These are phyloP conservation scores for Hiodon alosoides DNA, from an alignment of 2,113 vertebrate species.

Conservation along the genomic window DNA sequence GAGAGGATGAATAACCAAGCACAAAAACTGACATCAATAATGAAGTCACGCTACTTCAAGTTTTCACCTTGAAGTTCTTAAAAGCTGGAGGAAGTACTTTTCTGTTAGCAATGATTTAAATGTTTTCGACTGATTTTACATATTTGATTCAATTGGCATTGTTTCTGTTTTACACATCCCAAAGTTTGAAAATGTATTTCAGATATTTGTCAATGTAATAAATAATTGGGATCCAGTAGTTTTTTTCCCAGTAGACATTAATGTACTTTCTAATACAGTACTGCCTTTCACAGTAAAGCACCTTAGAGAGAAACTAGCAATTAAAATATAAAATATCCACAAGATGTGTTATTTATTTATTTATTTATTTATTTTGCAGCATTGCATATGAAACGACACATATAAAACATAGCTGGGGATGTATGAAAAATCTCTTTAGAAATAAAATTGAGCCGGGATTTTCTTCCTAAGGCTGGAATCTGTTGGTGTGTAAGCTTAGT, in stretches of 20 bases:
- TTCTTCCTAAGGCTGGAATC: constrained; percentile 33
- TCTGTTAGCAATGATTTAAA: neutral
- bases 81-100: constrained; percentile 53
- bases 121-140: too few relatives aligned
- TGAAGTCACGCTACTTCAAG: constrained; percentile 62
- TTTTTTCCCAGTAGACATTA: neutral
- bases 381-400: constrained; percentile 7
- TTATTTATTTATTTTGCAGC: too few relatives aligned
- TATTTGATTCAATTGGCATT: too few relatives aligned
- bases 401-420: neutral
- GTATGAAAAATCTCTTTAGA: constrained; percentile 12
- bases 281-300: neutral
- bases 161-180: too few relatives aligned
- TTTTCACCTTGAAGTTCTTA: constrained; percentile 52
- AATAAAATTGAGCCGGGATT: constrained; percentile 32
- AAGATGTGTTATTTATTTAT: constrained; percentile 66
- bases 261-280: neutral
- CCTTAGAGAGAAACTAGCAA: neutral
- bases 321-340: constrained; percentile 49
- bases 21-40: constrained; percentile 73
- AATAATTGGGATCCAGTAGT: too few relatives aligned
- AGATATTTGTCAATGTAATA: too few relatives aligned
- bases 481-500: constrained; percentile 29
- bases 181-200: too few relatives aligned
- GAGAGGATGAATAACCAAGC: constrained; percentile 65